A percentile compares a stretch with the other conserved stretches of the same genome.
Evolutionary conservation across 2,113 vertebrate genomes (phyloP).

Genomic region (Pavo muticus): DNA sequence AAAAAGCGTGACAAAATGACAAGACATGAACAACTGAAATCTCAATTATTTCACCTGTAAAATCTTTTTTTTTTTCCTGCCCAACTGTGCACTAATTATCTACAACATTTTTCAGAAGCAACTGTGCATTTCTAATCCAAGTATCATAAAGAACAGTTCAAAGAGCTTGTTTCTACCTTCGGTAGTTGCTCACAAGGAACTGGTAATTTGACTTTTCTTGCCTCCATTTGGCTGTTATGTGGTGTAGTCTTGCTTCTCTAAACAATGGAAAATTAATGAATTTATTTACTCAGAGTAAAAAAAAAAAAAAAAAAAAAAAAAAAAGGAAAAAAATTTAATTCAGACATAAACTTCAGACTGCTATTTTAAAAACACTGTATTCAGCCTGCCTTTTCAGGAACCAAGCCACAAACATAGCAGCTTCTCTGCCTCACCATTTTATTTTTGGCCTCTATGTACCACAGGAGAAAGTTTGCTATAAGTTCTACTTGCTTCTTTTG

Average conservation of each 20-base stretch:
- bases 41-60: not conserved
- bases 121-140: not conserved
- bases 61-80: not conserved
- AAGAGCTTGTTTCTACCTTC: accelerated
- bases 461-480: not conserved
- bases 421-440: too few species aligned
- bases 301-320: too few species aligned
- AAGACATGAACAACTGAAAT: not conserved
- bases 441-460: accelerated
- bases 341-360: accelerated
- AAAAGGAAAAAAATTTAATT: not conserved
- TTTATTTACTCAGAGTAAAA: not conserved
- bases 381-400: not conserved
- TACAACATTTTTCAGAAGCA: not conserved
- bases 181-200: not conserved
- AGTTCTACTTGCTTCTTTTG: not conserved
- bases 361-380: not conserved
- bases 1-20: not conserved
- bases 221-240: not conserved
- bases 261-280: not conserved
- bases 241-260: not conserved
- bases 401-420: not conserved
- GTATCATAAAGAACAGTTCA: accelerated
- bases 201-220: not conserved
- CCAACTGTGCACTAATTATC: not conserved